Evolutionary conservation across 1,140 invertebrate species (phyloP).

Genomic region (Brachionus calyciflorus): DNA sequence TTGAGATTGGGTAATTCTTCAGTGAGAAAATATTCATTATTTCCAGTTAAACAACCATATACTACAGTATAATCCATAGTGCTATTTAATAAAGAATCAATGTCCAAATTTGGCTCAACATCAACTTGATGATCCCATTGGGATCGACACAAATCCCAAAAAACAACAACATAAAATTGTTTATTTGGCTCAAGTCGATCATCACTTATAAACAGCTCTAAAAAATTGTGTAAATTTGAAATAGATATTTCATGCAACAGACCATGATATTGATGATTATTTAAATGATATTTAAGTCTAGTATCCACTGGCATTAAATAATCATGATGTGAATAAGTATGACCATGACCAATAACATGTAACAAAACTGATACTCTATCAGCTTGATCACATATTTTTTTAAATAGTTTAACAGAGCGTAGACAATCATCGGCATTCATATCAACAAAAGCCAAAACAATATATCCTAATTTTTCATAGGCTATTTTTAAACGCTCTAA

Average conservation of each 20-base stretch:
- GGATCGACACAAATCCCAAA: slow-evolving; percentile 42
- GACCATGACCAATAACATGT: slow-evolving; percentile 32
- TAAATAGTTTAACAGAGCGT: background rate
- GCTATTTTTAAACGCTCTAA: background rate
- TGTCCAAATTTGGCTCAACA: background rate
- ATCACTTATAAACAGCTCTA: slow-evolving; percentile 21
- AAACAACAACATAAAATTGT: slow-evolving; percentile 15
- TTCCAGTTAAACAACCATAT: slow-evolving; percentile 26
- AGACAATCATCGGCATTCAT: slow-evolving; percentile 13
- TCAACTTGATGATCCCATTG: slow-evolving; percentile 12
- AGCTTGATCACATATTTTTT: slow-evolving; percentile 26
- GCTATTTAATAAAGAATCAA: slow-evolving; percentile 9
- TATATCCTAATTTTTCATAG: slow-evolving; percentile 16
- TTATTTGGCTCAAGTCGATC: background rate
- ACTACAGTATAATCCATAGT: slow-evolving; percentile 34
- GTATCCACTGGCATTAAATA: slow-evolving; percentile 25
- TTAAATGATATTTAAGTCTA: background rate
- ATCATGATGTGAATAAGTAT: slow-evolving; percentile 17
- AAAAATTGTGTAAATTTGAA: slow-evolving; percentile 32
- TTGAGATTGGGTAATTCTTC: background rate
- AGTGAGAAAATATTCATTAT: slow-evolving; percentile 19
- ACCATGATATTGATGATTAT: slow-evolving; percentile 6
- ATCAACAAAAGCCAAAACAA: slow-evolving; percentile 23
- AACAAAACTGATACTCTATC: slow-evolving; percentile 6
- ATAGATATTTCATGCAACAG: background rate